A percentile compares a stretch with the other conserved stretches of the same genome.
phyloP scores from a whole-genome alignment of 2,113 vertebrate genomes.

The Uria lomvia region DNA sequence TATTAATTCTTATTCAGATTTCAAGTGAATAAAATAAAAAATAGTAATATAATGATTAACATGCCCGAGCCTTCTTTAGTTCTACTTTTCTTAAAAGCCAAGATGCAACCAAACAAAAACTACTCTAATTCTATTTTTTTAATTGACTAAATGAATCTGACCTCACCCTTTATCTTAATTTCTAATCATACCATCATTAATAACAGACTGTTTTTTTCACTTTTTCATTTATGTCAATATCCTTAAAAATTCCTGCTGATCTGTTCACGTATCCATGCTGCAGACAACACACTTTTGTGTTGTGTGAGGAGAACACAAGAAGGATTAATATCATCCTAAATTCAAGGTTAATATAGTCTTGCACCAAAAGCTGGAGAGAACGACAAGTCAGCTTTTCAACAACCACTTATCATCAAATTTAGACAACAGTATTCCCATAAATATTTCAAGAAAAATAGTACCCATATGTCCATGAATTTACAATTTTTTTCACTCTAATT shows the following conservation, averaged over 20 bases:
- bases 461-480: conserved; percentile 43
- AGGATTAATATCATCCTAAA: conserved; percentile 34
- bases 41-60: not conserved
- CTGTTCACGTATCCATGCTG: conserved; percentile 8
- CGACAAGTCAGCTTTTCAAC: conserved; percentile 49
- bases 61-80: not conserved
- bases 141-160: not conserved
- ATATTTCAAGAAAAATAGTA: conserved; percentile 46
- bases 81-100: not conserved
- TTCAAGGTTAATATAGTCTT: conserved; percentile 61
- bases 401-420: conserved; percentile 51
- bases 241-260: conserved; percentile 35
- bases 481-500: not conserved
- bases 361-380: conserved; percentile 12
- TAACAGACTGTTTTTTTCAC: not conserved
- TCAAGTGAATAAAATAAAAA: not conserved
- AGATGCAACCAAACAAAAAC: fast-evolving
- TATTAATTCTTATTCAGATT: not conserved
- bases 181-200: not conserved
- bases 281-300: not conserved
- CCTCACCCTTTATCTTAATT: not conserved
- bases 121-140: not conserved
- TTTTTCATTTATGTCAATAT: conserved; percentile 37
- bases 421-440: conserved; percentile 58
- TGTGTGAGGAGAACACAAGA: conserved; percentile 12